phyloP scores from a whole-genome alignment of 2,888 invertebrate species.

The Charanyca ferruginea region DNA sequence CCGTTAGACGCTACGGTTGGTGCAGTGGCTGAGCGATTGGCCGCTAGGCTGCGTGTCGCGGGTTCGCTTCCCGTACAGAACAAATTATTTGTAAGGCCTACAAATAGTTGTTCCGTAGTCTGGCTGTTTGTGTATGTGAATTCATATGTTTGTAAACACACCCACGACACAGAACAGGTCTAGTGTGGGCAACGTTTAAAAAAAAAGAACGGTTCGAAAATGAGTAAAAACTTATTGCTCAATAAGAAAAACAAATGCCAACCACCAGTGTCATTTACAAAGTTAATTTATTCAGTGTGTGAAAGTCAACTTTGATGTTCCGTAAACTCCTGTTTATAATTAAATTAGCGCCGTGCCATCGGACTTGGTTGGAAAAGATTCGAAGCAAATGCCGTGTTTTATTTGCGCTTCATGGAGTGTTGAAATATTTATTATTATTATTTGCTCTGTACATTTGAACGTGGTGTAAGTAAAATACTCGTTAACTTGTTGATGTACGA shows the following conservation, averaged over 20 bases:
- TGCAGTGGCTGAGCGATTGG: too few relatives aligned
- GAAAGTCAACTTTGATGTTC: slow-evolving; percentile 45
- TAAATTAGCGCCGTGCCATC: slow-evolving; percentile 46
- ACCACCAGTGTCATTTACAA: slow-evolving; percentile 11
- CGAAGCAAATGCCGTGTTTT: slow-evolving; percentile 50
- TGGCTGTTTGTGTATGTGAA: too few relatives aligned
- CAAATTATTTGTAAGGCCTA: too few relatives aligned
- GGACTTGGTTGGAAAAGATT: slow-evolving; percentile 35
- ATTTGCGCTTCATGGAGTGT: slow-evolving; percentile 54
- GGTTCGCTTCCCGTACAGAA: too few relatives aligned
- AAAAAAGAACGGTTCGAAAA: neutral
- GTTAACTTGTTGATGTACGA: slow-evolving; percentile 62
- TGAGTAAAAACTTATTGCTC: neutral
- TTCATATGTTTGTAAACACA: too few relatives aligned
- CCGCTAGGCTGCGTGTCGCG: too few relatives aligned
- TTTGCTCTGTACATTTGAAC: slow-evolving; percentile 66
- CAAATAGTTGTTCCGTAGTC: too few relatives aligned
- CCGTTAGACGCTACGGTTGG: too few relatives aligned
- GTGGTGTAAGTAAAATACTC: slow-evolving; percentile 62
- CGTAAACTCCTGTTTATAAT: slow-evolving; percentile 41
- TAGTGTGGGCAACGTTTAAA: neutral
- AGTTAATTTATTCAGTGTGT: slow-evolving; percentile 29
- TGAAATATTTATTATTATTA: slow-evolving; percentile 67
- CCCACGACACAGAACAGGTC: too few relatives aligned
- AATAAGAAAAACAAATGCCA: neutral